phyloP scores from a whole-genome alignment of 2,113 vertebrate genomes.

The Noturus placidus region DNA sequence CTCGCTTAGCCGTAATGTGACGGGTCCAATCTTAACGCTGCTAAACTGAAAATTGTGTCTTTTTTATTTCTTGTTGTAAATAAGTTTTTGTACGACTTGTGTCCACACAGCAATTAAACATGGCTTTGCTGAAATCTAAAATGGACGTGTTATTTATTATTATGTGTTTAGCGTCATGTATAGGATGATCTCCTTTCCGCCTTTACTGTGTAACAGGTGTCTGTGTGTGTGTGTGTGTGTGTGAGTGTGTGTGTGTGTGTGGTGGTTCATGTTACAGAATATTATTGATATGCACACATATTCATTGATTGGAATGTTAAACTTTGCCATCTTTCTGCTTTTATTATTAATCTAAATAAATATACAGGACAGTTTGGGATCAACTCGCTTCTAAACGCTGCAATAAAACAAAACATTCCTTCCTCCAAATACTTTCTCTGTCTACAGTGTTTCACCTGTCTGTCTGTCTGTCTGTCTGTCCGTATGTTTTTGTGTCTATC shows the following conservation, averaged over 20 bases:
- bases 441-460: no score
- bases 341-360: not conserved
- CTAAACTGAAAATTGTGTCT: no score
- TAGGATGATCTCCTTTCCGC: not conserved
- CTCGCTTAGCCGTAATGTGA: slow-evolving; percentile 72
- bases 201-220: no score
- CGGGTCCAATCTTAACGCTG: not conserved
- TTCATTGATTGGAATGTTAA: not conserved
- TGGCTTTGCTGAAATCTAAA: not conserved
- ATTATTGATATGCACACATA: not conserved
- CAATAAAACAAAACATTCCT: not conserved
- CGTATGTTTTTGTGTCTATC: not conserved
- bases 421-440: not conserved
- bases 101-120: not conserved
- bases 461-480: no score
- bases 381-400: not conserved
- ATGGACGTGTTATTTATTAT: not conserved
- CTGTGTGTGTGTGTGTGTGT: not conserved
- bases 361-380: no score
- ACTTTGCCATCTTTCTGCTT: not conserved
- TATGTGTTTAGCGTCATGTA: not conserved
- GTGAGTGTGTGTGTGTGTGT: no score
- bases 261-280: not conserved
- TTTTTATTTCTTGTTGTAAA: not conserved
- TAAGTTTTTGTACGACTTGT: not conserved